phyloP scores from a whole-genome alignment of 1,140 invertebrate species.

The Cataglyphis hispanica region DNA sequence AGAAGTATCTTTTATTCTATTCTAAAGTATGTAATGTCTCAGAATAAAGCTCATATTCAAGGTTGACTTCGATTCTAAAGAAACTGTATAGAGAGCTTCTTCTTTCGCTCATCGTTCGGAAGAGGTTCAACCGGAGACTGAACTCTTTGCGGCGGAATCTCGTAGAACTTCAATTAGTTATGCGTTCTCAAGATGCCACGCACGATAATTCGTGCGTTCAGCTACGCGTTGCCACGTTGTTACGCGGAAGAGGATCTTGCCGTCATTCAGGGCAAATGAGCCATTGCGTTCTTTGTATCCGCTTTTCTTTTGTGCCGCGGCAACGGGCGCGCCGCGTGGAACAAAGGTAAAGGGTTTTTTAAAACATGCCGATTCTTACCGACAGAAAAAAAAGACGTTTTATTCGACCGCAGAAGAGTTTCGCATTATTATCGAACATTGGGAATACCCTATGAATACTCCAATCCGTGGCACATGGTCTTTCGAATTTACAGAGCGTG shows the following conservation, averaged over 20 bases:
- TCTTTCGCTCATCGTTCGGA: neutral
- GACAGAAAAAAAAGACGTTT: slow-evolving; percentile 61
- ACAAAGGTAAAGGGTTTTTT: slow-evolving; percentile 69
- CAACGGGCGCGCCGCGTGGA: slow-evolving; percentile 45
- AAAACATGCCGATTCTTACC: slow-evolving; percentile 61
- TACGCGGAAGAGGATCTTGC: slow-evolving; percentile 63
- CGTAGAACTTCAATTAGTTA: slow-evolving; percentile 65
- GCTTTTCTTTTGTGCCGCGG: slow-evolving; percentile 62
- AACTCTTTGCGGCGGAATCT: slow-evolving; percentile 49
- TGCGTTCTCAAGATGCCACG: slow-evolving; percentile 52
- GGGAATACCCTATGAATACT: slow-evolving; percentile 20
- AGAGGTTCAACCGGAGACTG: slow-evolving; percentile 29
- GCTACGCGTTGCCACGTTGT: slow-evolving; percentile 54
- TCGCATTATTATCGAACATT: slow-evolving; percentile 59
- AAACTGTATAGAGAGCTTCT: neutral
- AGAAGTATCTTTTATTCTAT: slow-evolving; percentile 35
- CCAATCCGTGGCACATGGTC: slow-evolving; percentile 19
- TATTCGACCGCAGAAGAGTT: slow-evolving; percentile 64
- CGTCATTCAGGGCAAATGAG: slow-evolving; percentile 71
- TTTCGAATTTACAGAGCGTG: slow-evolving; percentile 47
- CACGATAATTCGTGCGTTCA: slow-evolving; percentile 51
- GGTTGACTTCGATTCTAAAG: slow-evolving; percentile 30
- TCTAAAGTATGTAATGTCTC: neutral
- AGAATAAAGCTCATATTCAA: neutral
- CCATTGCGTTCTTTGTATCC: slow-evolving; percentile 71